Base-by-base conservation (phyloP, 2,888 invertebrate genomes). In the Clitarchus hookeri region DNA sequence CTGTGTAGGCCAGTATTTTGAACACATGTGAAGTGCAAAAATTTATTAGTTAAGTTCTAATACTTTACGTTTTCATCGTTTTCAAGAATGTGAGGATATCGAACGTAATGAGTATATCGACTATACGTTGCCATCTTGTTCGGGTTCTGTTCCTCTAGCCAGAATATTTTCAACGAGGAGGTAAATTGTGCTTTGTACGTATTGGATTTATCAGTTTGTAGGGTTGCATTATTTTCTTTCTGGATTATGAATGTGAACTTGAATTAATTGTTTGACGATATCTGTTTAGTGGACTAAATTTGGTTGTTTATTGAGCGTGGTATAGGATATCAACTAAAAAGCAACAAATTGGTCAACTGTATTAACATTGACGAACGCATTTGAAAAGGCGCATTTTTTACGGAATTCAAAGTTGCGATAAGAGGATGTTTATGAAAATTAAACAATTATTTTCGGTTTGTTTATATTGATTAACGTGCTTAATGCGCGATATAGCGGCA, bases 61-160 rank as follows among this genome's bases (percentile, higher is more conserved):
- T 9, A 65, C n/a, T 1, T 1, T 19, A 65, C 13, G 8, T 65
- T 65, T n/a, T 65, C 65, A 65, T 8, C n/a, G 65, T 65, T 65
- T 65, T 65, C 65, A 65, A 65, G 65, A 65, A 65, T 65, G 65
- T 65, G 65, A 65, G 65, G 65, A 65, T 65, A 65, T 65, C 65
- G 65, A 65, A 65, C 65, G 23, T n/a, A 65, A 65, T 23, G 65
- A n/a, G 65, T 16, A 65, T 65, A 65, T 65, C 65, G 65, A 65
- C 65, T 65, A 65, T 65, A 65, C 65, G 65, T 65, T 65, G 65
- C 65, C 65, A 65, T 65, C 65, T 65, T 65, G 65, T 65, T 65
- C 16, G 65, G 65, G 65, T 23, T 65, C 65, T 65, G 65, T 65
- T 65, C 65, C 65, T 65, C 23, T 65, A 65, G 65, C 65, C n/a